Percentiles rank a stretch among this genome's conserved stretches.
phyloP scores from a whole-genome alignment of 2,888 invertebrate genomes.

The Bombylius major region DNA sequence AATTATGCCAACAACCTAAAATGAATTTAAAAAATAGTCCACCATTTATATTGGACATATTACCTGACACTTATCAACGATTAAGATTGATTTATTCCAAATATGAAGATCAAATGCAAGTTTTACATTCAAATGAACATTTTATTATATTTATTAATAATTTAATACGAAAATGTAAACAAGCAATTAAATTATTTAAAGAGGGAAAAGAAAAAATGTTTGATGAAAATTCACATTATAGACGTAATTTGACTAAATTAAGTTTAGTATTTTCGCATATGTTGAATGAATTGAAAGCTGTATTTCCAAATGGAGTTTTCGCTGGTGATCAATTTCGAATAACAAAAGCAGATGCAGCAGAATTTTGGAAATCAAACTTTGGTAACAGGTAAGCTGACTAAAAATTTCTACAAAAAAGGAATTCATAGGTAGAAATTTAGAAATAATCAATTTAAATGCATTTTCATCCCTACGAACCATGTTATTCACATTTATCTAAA shows the following conservation, averaged over 20 bases:
- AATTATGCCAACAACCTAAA: slow-evolving; percentile 94
- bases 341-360: slow-evolving; percentile 97
- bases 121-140: slow-evolving; percentile 89
- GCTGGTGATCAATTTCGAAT: slow-evolving; percentile 96
- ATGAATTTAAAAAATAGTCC: slow-evolving; percentile 99
- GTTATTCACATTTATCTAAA: no score
- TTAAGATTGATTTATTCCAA: slow-evolving; percentile 88
- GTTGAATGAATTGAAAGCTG: slow-evolving; percentile 96
- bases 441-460: no score
- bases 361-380: slow-evolving; percentile 95
- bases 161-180: slow-evolving; percentile 96
- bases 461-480: no score
- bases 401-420: background rate
- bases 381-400: slow-evolving; percentile 70
- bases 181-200: slow-evolving; percentile 95
- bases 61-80: slow-evolving; percentile 98
- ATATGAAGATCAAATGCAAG: slow-evolving; percentile 90
- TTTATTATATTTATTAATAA: slow-evolving; percentile 97
- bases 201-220: slow-evolving; percentile 99
- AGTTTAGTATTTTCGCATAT: slow-evolving; percentile 99
- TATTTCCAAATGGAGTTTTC: slow-evolving; percentile 93
- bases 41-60: slow-evolving; percentile 96
- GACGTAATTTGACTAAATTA: slow-evolving; percentile 91
- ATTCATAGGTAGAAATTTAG: no score
- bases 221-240: slow-evolving; percentile 88